A percentile compares a stretch with the other conserved stretches of the same genome.
Evolutionary conservation across 2,888 invertebrate genomes (phyloP).

Genomic region (Rhodophaea formosa): DNA sequence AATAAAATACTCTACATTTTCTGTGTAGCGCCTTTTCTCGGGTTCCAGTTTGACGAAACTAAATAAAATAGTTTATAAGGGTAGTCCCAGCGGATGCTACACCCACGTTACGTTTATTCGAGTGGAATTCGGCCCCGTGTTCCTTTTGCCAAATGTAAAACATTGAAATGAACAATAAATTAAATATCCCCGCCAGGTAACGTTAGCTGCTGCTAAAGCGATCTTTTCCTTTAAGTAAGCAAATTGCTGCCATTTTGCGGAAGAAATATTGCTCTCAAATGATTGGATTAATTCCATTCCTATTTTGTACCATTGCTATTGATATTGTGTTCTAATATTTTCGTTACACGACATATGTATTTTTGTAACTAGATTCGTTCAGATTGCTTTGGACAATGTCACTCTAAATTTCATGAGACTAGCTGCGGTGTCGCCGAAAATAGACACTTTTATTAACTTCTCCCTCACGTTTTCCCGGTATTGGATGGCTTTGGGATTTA

Average conservation of each 20-base stretch:
- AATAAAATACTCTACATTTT: constrained; percentile 24
- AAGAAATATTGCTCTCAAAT: constrained; percentile 1
- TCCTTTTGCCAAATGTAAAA: constrained; percentile 40
- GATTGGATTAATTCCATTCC: background rate
- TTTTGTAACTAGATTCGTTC: background rate
- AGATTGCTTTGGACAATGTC: constrained; percentile 6
- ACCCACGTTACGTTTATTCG: constrained; percentile 49
- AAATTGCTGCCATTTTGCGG: background rate
- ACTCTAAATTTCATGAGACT: constrained; percentile 14
- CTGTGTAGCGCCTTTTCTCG: constrained; percentile 22
- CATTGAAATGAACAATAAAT: constrained; percentile 33
- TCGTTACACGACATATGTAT: background rate
- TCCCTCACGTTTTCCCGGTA: constrained; percentile 12
- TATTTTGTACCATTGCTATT: background rate
- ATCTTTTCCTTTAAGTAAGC: constrained; percentile 7
- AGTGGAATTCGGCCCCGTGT: constrained; percentile 39
- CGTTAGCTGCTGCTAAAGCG: background rate
- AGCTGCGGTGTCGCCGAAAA: constrained; percentile 25
- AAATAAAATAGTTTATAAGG: constrained; percentile 61
- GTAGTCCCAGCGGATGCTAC: constrained; percentile 48
- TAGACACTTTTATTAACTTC: constrained; percentile 21
- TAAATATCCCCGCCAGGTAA: background rate
- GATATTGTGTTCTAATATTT: background rate
- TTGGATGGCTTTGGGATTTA: constrained; percentile 17
- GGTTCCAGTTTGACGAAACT: constrained; percentile 39